Conservation (phyloP, 2,888 invertebrate genomes). For the Lasius platythorax region DNA sequence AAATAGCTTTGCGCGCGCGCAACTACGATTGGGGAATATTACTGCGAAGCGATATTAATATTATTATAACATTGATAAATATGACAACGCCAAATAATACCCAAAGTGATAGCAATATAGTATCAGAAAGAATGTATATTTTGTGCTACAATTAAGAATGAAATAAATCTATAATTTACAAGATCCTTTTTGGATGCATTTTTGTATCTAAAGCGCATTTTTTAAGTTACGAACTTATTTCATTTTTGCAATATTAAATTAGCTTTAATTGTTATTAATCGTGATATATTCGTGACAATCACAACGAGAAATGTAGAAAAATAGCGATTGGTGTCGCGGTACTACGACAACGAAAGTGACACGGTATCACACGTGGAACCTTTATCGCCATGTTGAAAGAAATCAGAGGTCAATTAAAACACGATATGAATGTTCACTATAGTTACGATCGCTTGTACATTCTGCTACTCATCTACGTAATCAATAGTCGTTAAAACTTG, state of each 20-base stretch:
- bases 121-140: not conserved
- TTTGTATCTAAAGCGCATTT: not conserved
- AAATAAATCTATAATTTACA: not conserved
- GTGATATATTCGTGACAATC: not conserved
- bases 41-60: not conserved
- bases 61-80: slow-evolving; percentile 15
- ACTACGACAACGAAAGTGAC: not conserved
- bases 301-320: not conserved
- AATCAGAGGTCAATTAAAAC: not conserved
- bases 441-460: not conserved
- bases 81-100: not conserved
- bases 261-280: not conserved
- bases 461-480: not conserved
- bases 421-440: not conserved
- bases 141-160: not conserved
- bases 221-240: not conserved
- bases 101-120: not conserved
- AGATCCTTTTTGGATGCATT: not conserved
- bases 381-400: not conserved
- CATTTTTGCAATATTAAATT: not conserved
- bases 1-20: not conserved
- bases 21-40: not conserved
- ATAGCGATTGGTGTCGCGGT: not conserved
- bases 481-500: not conserved
- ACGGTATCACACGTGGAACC: not conserved